A percentile compares a stretch with the other conserved stretches of the same genome.
phyloP scores from a whole-genome alignment of 2,113 vertebrate genomes.

The Butorides virescens region DNA sequence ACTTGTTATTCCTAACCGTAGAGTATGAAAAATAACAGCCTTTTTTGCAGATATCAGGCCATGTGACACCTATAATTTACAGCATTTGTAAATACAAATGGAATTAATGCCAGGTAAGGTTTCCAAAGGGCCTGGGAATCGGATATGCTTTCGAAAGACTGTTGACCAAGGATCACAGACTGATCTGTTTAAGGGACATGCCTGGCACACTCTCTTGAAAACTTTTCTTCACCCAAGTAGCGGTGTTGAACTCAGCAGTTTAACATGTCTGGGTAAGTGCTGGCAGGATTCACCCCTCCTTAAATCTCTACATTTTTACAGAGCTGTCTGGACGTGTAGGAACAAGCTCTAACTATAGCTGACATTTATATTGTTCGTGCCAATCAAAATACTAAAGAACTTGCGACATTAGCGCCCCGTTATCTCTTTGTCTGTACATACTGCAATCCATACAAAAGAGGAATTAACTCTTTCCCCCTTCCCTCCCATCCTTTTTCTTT shows the following conservation, averaged over 20 bases:
- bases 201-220: not conserved
- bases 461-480: not conserved
- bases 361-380: not conserved
- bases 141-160: not conserved
- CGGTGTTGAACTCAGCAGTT: not conserved
- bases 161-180: not conserved
- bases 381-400: constrained; percentile 8
- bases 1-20: not conserved
- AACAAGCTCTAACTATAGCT: constrained; percentile 11
- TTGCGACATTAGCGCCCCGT: not conserved
- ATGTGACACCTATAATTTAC: not conserved
- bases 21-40: constrained; percentile 1
- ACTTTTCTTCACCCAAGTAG: not conserved
- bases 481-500: not conserved
- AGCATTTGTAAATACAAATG: not conserved
- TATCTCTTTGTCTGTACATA: constrained; percentile 19
- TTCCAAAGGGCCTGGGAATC: constrained; percentile 24
- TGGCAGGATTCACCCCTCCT: not conserved
- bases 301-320: not conserved
- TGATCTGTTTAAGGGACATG: not conserved
- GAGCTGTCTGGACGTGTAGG: constrained; percentile 37
- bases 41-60: not conserved
- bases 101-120: constrained; percentile 34
- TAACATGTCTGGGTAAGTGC: not conserved
- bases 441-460: not conserved